Evolutionary conservation across 2,113 vertebrate species (phyloP).

Genomic region (Lepisosteus oculatus): DNA sequence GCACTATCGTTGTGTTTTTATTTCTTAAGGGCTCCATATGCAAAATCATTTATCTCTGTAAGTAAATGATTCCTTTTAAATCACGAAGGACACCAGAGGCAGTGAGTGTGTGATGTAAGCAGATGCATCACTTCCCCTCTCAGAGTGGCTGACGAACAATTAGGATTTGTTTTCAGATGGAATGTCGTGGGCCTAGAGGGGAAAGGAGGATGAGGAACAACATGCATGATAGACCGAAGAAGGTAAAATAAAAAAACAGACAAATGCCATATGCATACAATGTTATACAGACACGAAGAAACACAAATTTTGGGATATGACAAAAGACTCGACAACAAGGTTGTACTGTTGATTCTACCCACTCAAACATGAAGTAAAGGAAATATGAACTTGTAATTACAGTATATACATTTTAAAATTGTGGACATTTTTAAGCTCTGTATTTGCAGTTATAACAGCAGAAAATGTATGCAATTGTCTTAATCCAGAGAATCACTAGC

Average conservation of each 20-base stretch:
- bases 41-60: conserved; percentile 11
- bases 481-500: no score
- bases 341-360: background rate
- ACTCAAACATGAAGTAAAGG: background rate
- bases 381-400: no score
- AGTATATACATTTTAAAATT: no score
- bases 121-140: conserved; percentile 59
- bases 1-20: background rate
- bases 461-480: no score
- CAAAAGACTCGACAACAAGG: background rate
- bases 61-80: conserved; percentile 2
- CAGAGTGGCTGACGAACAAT: conserved; percentile 54
- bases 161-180: conserved; percentile 61
- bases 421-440: no score
- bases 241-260: conserved; percentile 14
- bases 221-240: conserved; percentile 15
- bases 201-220: conserved; percentile 30
- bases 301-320: conserved; percentile 49
- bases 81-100: background rate
- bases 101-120: conserved; percentile 54
- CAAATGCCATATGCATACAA: conserved; percentile 17
- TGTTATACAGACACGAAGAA: conserved; percentile 16
- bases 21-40: conserved; percentile 14
- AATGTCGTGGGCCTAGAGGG: conserved; percentile 46
- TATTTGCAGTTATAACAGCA: no score